Percentiles rank a stretch among this genome's conserved stretches.
Evolutionary conservation across 30 jellyfish, hydroid and myxozoan genomes (phyloP).

Genomic region (Aurelia aurita): DNA sequence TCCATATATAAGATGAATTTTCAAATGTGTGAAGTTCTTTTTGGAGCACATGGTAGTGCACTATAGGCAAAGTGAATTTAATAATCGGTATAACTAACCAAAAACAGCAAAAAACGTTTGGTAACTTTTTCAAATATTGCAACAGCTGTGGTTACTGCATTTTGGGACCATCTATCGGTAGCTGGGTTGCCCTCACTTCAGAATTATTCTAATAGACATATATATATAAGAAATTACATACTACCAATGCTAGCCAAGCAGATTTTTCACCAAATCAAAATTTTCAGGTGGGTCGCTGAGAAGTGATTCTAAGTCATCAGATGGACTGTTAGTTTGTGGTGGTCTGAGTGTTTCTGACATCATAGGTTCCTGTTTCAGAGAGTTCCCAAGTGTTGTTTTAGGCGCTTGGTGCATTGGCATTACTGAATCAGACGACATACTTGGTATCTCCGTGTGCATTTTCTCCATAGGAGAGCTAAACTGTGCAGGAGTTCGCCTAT

Average conservation of each 20-base stretch:
- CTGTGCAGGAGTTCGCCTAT: conserved; percentile 55
- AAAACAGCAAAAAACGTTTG: too few species aligned
- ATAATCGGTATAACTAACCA: too few species aligned
- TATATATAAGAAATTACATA: background rate
- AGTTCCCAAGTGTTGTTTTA: conserved; percentile 16
- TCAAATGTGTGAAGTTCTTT: too few species aligned
- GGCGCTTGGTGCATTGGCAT: conserved; percentile 42
- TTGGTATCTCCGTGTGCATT: conserved; percentile 36
- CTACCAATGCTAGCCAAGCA: conserved; percentile 46
- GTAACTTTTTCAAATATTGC: too few species aligned
- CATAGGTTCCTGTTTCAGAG: conserved; percentile 47
- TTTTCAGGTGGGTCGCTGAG: conserved; percentile 88
- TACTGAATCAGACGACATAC: conserved; percentile 43
- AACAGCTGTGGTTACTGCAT: too few species aligned
- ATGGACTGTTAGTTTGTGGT: conserved; percentile 30
- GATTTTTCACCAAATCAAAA: conserved; percentile 79
- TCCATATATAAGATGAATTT: too few species aligned
- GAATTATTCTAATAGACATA: too few species aligned
- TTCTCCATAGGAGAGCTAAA: conserved; percentile 49
- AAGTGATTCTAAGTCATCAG: conserved; percentile 79
- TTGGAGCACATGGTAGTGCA: too few species aligned
- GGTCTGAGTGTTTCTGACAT: conserved; percentile 13
- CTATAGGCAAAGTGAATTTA: too few species aligned
- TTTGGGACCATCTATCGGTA: too few species aligned
- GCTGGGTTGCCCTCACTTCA: too few species aligned